Conservation (phyloP, 2,888 invertebrate species). For the Melipona beecheii region DNA sequence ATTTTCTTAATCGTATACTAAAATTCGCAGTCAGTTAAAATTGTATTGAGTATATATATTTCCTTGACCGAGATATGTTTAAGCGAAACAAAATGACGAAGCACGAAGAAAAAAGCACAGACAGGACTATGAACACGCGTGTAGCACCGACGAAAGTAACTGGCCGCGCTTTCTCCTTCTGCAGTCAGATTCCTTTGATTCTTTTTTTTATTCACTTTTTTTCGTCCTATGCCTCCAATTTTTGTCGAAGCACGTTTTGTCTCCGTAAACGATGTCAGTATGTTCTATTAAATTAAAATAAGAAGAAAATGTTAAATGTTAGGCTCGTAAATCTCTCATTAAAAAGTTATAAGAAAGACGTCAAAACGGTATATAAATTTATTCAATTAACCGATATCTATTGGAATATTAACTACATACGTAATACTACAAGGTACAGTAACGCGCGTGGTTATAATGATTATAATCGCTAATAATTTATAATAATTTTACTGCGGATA, state of each 20-base stretch:
- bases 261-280: too few relatives aligned
- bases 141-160: slow-evolving; percentile 32
- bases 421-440: too few relatives aligned
- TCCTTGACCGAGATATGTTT: slow-evolving; percentile 19
- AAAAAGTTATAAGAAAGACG: too few relatives aligned
- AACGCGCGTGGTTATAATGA: too few relatives aligned
- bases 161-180: slow-evolving; percentile 57
- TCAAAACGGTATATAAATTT: too few relatives aligned
- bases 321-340: too few relatives aligned
- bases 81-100: neutral
- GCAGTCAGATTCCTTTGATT: slow-evolving; percentile 38
- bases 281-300: too few relatives aligned
- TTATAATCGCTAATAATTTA: too few relatives aligned
- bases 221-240: neutral
- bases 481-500: too few relatives aligned
- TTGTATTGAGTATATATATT: neutral
- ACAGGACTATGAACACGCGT: neutral
- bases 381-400: too few relatives aligned
- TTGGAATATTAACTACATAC: too few relatives aligned
- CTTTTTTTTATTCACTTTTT: neutral
- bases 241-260: neutral
- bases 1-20: neutral
- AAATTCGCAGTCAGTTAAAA: neutral
- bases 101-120: slow-evolving; percentile 12
- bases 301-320: too few relatives aligned